Evolutionary conservation across 2,113 vertebrate genomes (phyloP), one percentile per base, ranked within the genome.

Genomic region (Alosa alosa): DNA sequence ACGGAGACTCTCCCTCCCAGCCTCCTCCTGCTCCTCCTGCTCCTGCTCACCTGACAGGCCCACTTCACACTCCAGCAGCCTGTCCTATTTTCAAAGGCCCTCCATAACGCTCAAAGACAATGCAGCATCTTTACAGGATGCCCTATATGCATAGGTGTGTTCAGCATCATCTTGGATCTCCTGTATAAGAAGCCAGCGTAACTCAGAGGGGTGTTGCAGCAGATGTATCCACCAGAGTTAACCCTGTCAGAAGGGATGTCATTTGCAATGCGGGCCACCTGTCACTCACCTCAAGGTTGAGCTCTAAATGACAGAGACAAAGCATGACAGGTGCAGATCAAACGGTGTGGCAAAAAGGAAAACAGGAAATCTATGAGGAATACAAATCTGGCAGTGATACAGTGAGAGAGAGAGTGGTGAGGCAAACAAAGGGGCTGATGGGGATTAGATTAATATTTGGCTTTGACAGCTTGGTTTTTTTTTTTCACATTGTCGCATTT

Each of bases 11-110:
- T 78, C 36, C 4, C 36, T 78, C 36, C 36, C 72, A 39, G 31
- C 36, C 36, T 78, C 72, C 25, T 11, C 20, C n/a, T 68, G 20
- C n/a, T 25, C 31, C 72, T 81, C n/a, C 86, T 87, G 44, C 36
- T 31, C 31, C 86, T 85, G 82, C 31, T 31, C 31, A 1, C 88
- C 88, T 85, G 85, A 92, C 92, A 91, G 93, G 88, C 91, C 92
- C 91, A 92, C 91, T 93, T 93, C 90, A 88, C 90, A 90, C 85
- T 81, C 83, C 84, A 36, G 90, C 91, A 89, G 68, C 90, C 87
- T 94, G 94, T 89, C 94, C 94, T 93, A 94, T 90, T 95, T 95
- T 93, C 88, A 87, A 89, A 88, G 84, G 85, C 84, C 87, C 90
- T 90, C 87, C 86, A 83, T 60, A 81, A 89, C 88, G 86, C 87